Base-by-base conservation (phyloP, 2,888 invertebrate species). In the Spodoptera exigua region DNA sequence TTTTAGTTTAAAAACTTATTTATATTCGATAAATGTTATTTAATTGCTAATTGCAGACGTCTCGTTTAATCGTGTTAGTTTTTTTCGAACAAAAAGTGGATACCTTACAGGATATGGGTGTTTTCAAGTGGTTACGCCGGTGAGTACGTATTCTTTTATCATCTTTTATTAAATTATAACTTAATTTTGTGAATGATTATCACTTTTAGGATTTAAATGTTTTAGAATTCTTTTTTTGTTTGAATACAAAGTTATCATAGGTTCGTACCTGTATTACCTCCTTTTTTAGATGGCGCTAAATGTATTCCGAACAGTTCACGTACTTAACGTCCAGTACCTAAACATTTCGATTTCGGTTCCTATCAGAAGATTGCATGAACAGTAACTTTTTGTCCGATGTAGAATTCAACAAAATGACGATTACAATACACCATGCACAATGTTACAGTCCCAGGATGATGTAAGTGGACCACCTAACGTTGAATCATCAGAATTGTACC, bases 71-170 rank as follows among this genome's bases (percentile, higher is more conserved):
- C 79, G 70, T 76, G 74, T 48, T 63, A 63, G 58, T 18, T 52
- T 61, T 65, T 41, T 53, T 66, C 52, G 49, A 74, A 61, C 61
- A 77, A 85, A 89, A 89, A 85, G 90, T 92, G 92, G 89, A 89
- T 85, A 82, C 85, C 52, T 79, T 78, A 76, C 82, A 86, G 85
- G 89, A 90, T 74, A 94, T 94, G 94, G 93, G 93, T 78, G 93
- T 94, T 76, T 92, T 94, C 81, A 93, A 93, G 84, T 94, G 93
- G 94, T 83, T 94, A 78, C 93, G 94, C 83, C 90, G 94, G 94
- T 93, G 80, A 92, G 93, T 91, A 82, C 65, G 41, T 65, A 64
- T 48, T 49, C 27, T 39, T 51, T 32, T 32, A 60, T 44, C 32
- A 58, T 46, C 46, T 36, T 35, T 55, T 41, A 18, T 40, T n/a